Conservation (phyloP, 2,113 vertebrate genomes). For the Nibea coibor region DNA sequence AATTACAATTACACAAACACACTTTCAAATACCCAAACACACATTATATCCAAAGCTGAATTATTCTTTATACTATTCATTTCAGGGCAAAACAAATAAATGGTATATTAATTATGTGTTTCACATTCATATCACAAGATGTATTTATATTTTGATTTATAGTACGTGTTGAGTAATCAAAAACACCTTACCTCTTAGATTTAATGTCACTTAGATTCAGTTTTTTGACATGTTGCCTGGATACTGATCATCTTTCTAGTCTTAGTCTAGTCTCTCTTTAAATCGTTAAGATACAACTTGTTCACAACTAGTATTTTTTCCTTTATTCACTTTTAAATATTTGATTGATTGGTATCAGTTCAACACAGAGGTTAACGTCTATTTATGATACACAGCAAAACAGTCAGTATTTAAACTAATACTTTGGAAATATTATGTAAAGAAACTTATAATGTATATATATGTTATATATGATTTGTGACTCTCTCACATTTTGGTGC, state of each 20-base stretch:
- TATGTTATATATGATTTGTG: not conserved
- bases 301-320: too few species aligned
- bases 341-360: not conserved
- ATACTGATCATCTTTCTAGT: not conserved
- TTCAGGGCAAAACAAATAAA: not conserved
- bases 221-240: not conserved
- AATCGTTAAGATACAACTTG: too few species aligned
- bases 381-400: not conserved
- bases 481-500: constrained; percentile 7
- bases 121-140: not conserved
- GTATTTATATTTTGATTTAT: not conserved
- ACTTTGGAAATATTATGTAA: not conserved
- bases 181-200: not conserved
- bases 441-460: not conserved
- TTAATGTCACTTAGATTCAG: not conserved
- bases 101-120: not conserved
- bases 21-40: constrained; percentile 21
- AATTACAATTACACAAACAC: constrained; percentile 32
- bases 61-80: not conserved
- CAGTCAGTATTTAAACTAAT: not conserved
- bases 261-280: too few species aligned
- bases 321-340: not conserved
- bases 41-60: not conserved
- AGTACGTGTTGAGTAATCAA: not conserved
- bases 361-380: too few species aligned